Percentiles rank a stretch among this genome's conserved stretches.
phyloP scores from a whole-genome alignment of 2,888 invertebrate genomes.

The Cylloceria caligata region DNA sequence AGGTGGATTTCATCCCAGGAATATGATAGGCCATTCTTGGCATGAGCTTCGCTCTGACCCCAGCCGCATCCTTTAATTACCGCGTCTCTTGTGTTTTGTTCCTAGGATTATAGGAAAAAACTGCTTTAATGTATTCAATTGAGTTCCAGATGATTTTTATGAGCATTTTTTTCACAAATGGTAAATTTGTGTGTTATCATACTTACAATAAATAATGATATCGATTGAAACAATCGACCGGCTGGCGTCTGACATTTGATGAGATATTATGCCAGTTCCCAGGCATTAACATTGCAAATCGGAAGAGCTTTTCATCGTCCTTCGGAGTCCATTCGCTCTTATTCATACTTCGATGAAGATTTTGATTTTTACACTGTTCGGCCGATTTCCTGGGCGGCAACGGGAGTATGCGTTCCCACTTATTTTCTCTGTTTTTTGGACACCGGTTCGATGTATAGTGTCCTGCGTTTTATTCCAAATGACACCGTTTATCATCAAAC shows the following conservation, averaged over 20 bases:
- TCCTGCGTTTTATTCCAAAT: constrained; percentile 99
- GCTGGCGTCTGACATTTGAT: constrained; percentile 98
- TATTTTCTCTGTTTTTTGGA: constrained; percentile 99
- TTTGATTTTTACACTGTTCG: constrained; percentile 99
- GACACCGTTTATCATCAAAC: constrained; percentile 99
- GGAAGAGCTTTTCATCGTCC: constrained; percentile 99
- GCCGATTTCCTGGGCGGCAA: constrained; percentile 98
- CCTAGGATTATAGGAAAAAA: no score
- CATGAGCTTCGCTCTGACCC: no score
- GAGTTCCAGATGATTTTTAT: no score
- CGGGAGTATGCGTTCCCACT: constrained; percentile 99
- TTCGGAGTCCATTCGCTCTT: constrained; percentile 99
- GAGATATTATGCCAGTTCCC: constrained; percentile 99
- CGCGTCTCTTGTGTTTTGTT: no score
- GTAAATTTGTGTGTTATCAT: no score
- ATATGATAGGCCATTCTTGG: no score
- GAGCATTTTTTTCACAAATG: no score
- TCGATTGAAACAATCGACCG: constrained; percentile 98
- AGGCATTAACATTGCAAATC: constrained; percentile 99
- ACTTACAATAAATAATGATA: constrained; percentile 97
- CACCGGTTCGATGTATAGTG: constrained; percentile 99
- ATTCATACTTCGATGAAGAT: constrained; percentile 99
- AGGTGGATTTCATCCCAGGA: no score
- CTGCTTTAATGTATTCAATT: no score
- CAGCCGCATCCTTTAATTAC: no score